Evolutionary conservation across 2,797 vertebrate genomes (phyloP), one percentile per base, ranked within the genome.

Genomic region (Pampus argenteus): DNA sequence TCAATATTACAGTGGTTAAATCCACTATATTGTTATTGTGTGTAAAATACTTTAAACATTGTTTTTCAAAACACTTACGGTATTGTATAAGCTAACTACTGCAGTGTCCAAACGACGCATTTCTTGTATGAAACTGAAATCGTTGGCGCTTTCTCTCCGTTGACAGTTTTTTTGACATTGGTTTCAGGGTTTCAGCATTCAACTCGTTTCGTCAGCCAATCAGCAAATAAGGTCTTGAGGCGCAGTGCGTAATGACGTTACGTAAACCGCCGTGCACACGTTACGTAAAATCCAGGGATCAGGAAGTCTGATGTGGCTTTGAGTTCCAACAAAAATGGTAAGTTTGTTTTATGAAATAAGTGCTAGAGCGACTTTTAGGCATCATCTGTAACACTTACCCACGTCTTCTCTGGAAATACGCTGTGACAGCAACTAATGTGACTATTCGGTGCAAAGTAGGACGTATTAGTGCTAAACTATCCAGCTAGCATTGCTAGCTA

Each of bases 291-390:
- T 70, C 54, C 47, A 29, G 20, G 45, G 20, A 78, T 52, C 71
- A 83, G 89, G 91, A 90, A 91, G 88, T 92, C 84, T 90, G 82
- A 91, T 92, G 91, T 91, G 91, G 88, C 90, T 81, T 66, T 91
- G 87, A 90, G 47, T 77, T 28, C 49, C 55, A 64, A 77, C 83
- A 79, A 91, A 85, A 89, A 93, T 93, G 92, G 92, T 93, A 80
- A 87, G 90, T 82, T 28, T 42, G 0, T 18, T 63, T 57, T 61
- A 25, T 13, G 6, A 6, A 36, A 34, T 0, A 40, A 4, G 8
- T 1, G 7, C 2, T 8, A 6, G 11, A 3, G 0, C 6, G 8
- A 10, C 1, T 22, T 38, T 52, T 9, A 9, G 23, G 4, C 17
- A 3, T 14, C 3, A 3, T 22, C 0, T 74, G 0, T 7, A 31